phyloP scores from a whole-genome alignment of 2,888 invertebrate species.

The Synanthedon andrenaeformis region DNA sequence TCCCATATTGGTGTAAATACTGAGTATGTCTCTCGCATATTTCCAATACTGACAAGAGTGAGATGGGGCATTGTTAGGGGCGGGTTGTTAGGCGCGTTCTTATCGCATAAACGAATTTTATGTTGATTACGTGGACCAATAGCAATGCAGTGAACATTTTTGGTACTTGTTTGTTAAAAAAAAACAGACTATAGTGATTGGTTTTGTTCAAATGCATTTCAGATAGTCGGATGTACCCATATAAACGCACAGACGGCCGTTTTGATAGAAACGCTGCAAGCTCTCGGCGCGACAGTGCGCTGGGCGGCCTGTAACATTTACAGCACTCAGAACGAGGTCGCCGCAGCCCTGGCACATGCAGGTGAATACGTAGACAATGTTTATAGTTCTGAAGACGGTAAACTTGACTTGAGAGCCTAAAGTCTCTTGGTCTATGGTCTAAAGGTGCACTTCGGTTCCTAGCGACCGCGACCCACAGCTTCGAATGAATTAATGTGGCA shows the following conservation, averaged over 20 bases:
- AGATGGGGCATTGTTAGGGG: no score
- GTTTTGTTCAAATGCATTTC: conserved; percentile 3
- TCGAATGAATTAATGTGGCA: no score
- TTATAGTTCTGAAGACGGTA: no score
- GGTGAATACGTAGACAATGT: conserved; percentile 20
- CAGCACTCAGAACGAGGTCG: conserved; percentile 98
- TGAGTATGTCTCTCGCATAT: no score
- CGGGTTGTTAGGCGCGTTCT: no score
- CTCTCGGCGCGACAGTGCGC: conserved; percentile 90
- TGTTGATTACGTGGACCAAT: no score
- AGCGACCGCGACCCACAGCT: no score
- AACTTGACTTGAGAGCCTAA: neutral
- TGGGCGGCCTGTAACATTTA: conserved; percentile 99
- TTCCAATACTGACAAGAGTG: no score
- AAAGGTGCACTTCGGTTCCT: no score
- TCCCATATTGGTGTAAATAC: no score
- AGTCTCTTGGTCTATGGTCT: neutral
- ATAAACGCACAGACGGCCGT: conserved; percentile 99
- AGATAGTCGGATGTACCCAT: conserved; percentile 96
- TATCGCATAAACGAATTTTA: no score
- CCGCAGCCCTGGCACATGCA: conserved; percentile 93
- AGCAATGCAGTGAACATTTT: no score
- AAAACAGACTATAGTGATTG: neutral
- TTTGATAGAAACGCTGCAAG: conserved; percentile 88
- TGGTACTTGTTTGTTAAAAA: neutral